A percentile compares a stretch with the other conserved stretches of the same genome.
phyloP scores from a whole-genome alignment of 2,888 invertebrate genomes.

The Ceraclea dissimilis region DNA sequence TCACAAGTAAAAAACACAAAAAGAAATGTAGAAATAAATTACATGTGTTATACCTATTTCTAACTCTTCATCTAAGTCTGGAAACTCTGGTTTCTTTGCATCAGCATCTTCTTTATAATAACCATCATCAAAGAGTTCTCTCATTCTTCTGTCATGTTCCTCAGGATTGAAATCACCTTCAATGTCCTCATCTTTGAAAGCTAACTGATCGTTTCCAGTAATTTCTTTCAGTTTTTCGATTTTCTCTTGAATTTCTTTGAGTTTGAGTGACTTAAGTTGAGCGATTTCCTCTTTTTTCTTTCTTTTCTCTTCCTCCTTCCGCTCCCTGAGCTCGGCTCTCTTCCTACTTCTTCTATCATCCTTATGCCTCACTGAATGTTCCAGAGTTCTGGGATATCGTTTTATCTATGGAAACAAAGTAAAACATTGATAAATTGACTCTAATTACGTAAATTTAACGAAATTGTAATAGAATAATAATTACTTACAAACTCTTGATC shows the following conservation, averaged over 20 bases:
- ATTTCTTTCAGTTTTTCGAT: slow-evolving; percentile 79
- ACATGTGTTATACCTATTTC: slow-evolving; percentile 57
- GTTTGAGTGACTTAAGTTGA: slow-evolving; percentile 75
- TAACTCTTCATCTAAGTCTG: slow-evolving; percentile 67
- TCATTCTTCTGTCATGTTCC: slow-evolving; percentile 81
- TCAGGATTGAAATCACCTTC: slow-evolving; percentile 89
- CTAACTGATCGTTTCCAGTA: slow-evolving; percentile 72
- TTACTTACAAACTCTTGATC: slow-evolving; percentile 76
- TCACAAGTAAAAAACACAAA: too few relatives aligned
- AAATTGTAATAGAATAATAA: background rate
- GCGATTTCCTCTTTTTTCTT: slow-evolving; percentile 82
- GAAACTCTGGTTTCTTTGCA: slow-evolving; percentile 77
- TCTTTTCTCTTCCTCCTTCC: slow-evolving; percentile 71
- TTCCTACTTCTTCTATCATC: slow-evolving; percentile 74
- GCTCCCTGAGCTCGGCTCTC: slow-evolving; percentile 62
- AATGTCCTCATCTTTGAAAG: slow-evolving; percentile 68
- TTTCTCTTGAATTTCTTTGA: slow-evolving; percentile 85
- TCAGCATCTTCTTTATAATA: slow-evolving; percentile 70
- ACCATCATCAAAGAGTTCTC: slow-evolving; percentile 75
- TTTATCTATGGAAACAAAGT: slow-evolving; percentile 53
- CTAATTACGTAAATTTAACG: background rate
- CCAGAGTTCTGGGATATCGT: slow-evolving; percentile 85
- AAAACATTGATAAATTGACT: background rate
- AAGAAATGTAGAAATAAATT: too few relatives aligned
- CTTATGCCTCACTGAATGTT: slow-evolving; percentile 70